Evolutionary conservation across 64 coral and sea anemone genomes (phyloP), one percentile per base, ranked within the genome.

Genomic region (Astreopora myriophthalma): DNA sequence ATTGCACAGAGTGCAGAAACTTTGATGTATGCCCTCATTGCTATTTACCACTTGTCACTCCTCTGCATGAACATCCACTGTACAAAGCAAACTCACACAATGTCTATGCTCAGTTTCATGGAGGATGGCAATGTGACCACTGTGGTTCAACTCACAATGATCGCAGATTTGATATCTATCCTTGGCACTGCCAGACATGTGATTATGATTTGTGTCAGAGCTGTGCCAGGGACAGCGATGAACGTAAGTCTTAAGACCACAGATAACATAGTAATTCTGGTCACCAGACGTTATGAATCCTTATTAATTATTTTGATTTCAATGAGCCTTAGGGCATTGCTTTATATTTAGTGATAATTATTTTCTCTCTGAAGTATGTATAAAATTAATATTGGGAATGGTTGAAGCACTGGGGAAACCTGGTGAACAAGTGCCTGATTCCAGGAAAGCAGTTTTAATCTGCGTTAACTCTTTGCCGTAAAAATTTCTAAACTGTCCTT

Each of bases 91-190:
- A 98, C 67, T 86, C 96, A 7, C 69, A 79, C 48, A 57, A 75
- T 51, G 75, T 98, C 8, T 98, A 98, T 87, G 34, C 65, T 16
- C 78, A 84, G 14, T 98, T 98, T 23, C 39, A 44, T 73, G 96
- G 96, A 27, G 90, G 90, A 5, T 98, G 96, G 96, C 33, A 90
- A 32, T 98, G 96, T 98, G 96, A 98, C 61, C 74, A 89, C 37
- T 98, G 96, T 89, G 71, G 44, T 6, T 93, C 89, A 12, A 19
- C 85, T 25, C 90, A 92, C 36, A 86, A 71, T 48, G 64, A 83
- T 64, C 31, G 64, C 46, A 27, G 42, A 34, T 27, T 20, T 27
- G 90, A 98, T 80, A 89, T 87, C 46, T 89, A 70, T 5, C 93
- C 96, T 11, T 98, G 93, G 93, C 93, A 98, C 75, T 98, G 96